phyloP scores from a whole-genome alignment of 1,140 invertebrate species.

The Nebria ingens region DNA sequence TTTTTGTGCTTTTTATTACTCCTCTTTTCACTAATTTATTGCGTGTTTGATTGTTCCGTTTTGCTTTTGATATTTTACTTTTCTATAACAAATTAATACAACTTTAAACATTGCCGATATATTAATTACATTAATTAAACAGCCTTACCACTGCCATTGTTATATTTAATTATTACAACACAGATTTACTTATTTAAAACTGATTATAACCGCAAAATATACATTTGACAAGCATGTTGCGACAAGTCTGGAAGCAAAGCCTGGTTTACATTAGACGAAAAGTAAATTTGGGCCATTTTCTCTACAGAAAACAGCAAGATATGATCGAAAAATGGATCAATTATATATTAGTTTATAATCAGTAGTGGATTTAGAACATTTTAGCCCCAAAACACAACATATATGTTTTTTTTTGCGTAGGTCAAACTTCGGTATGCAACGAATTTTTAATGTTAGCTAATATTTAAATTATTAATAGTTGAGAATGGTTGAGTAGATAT shows the following conservation, averaged over 20 bases:
- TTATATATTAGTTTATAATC: too few species aligned
- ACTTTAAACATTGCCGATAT: background rate
- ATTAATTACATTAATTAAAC: conserved; percentile 33
- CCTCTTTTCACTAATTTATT: conserved; percentile 50
- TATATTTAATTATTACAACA: background rate
- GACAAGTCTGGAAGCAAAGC: too few species aligned
- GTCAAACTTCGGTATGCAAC: too few species aligned
- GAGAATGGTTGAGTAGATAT: background rate
- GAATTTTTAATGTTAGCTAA: too few species aligned
- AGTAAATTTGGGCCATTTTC: too few species aligned
- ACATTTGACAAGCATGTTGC: background rate
- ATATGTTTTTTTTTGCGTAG: too few species aligned
- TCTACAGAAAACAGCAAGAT: too few species aligned
- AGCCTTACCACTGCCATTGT: conserved; percentile 1
- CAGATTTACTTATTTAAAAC: background rate
- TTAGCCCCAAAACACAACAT: too few species aligned
- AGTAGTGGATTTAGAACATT: too few species aligned
- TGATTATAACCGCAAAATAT: background rate
- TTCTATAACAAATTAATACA: conserved; percentile 26
- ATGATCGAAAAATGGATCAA: too few species aligned
- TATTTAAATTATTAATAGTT: background rate
- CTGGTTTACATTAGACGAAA: too few species aligned
- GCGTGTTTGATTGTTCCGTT: conserved; percentile 50
- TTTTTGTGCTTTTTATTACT: conserved; percentile 42
- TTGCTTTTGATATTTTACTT: conserved; percentile 46